Percentiles rank a stretch among this genome's conserved stretches.
phyloP scores from a whole-genome alignment of 2,113 vertebrate species.

The Phrynosoma platyrhinos region DNA sequence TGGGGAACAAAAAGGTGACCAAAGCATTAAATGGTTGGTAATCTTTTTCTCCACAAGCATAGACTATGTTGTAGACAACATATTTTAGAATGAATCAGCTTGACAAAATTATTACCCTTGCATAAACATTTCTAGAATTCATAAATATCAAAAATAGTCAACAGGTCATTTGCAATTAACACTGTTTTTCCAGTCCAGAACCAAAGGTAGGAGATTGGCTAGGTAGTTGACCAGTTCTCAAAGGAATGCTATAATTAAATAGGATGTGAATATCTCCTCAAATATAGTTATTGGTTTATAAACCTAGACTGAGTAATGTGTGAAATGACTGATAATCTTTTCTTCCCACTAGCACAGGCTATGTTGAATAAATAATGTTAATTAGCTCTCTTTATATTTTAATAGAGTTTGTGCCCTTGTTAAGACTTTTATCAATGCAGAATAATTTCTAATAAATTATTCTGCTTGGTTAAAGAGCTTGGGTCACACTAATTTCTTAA shows the following conservation, averaged over 20 bases:
- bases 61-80: not conserved
- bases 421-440: not conserved
- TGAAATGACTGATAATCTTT: not conserved
- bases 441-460: not conserved
- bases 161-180: not conserved
- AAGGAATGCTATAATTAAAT: not conserved
- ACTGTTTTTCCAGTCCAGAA: not conserved
- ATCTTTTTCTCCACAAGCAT: not conserved
- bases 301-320: not conserved
- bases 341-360: rapidly evolving
- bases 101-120: not conserved
- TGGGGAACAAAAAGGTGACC: not conserved
- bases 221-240: not conserved
- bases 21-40: not conserved
- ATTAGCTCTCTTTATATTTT: slow-evolving; percentile 6
- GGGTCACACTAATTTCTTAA: slow-evolving; percentile 4
- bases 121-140: not conserved
- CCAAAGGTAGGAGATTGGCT: not conserved
- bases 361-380: slow-evolving; percentile 3
- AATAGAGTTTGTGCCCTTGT: slow-evolving; percentile 12
- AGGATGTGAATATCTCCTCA: slow-evolving; percentile 48
- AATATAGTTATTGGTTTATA: not conserved
- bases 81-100: not conserved
- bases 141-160: not conserved
- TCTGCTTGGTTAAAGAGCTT: slow-evolving; percentile 1